Base-by-base conservation (phyloP, 2,113 vertebrate genomes). In the Eublepharis macularius region DNA sequence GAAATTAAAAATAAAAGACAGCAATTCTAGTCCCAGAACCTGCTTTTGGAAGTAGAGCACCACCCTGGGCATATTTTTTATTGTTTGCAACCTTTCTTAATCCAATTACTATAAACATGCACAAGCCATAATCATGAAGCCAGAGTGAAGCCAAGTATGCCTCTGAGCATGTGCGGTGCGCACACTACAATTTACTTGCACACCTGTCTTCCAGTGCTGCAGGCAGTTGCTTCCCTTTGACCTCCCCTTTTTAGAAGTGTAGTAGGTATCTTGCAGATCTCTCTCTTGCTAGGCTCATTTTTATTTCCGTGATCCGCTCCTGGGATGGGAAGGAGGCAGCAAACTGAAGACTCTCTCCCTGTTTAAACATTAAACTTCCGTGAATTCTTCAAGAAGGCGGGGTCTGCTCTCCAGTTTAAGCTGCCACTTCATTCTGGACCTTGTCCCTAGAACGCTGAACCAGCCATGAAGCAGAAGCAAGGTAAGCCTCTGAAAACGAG, bases 351-450 rank as follows among this genome's bases (percentile, higher is more conserved):
- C 2, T 0, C 77, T 0, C 1, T 6, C 29, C 32, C 29, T 83
- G 93, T 93, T 96, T 96, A 97, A 96, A 95, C 89, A 96, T 97
- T 97, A 96, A 90, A 92, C 94, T 87, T 88, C 74, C n/a, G 76
- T 51, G 80, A 87, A 2, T 29, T 93, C 95, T 95, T 96, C 80
- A 87, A 92, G 92, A 90, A 96, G 96, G 96, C 93, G 94, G 94
- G 79, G 93, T 85, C 82, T 7, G 79, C 90, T 85, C 82, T 5
- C 12, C 26, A 34, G 0, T 76, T 72, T 86, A 82, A 85, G 80
- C 90, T 92, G 93, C 75, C 90, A 90, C 93, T 93, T 93, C 93
- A 83, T 13, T 17, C 84, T 95, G 96, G 94, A 97, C 96, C 96
- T 97, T 97, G 96, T 89, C 94, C 96, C 87, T 89, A 83, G 74